Evolutionary conservation across 2,113 vertebrate species (phyloP).

Genomic region (Apteryx owenii): DNA sequence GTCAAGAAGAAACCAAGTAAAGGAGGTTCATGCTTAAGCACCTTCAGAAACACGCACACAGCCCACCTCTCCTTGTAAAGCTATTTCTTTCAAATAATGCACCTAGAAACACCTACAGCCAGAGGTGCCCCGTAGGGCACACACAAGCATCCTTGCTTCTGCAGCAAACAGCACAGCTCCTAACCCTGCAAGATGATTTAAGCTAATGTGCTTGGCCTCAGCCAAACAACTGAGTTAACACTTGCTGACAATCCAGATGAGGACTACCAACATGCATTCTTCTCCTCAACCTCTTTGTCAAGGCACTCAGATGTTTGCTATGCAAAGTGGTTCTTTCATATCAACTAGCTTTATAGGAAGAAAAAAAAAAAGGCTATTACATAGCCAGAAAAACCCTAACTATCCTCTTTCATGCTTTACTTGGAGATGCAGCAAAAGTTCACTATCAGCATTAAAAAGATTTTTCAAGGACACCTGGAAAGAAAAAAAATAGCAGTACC

Average conservation of each 20-base stretch:
- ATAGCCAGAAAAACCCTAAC: not conserved
- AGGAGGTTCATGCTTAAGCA: not conserved
- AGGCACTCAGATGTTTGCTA: not conserved
- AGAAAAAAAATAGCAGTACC: not conserved
- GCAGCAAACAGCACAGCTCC: not conserved
- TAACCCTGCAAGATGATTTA: not conserved
- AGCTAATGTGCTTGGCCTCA: not conserved
- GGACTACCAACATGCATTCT: not conserved
- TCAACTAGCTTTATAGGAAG: not conserved
- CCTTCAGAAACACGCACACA: not conserved
- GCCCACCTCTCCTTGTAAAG: not conserved
- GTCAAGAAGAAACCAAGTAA: slow-evolving; percentile 48
- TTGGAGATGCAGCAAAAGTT: not conserved
- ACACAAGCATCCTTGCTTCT: not conserved
- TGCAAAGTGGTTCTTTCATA: not conserved
- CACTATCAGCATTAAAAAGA: not conserved
- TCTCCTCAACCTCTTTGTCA: not conserved
- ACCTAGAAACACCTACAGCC: not conserved
- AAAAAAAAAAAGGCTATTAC: not conserved
- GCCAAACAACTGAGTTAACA: not conserved
- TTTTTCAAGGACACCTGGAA: not conserved
- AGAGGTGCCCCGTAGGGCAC: not conserved
- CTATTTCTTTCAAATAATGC: not conserved
- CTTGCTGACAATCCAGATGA: not conserved
- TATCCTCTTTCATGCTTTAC: not conserved